These are phyloP conservation scores for Phoxinus dragarum DNA, from an alignment of 2,797 vertebrate species.

Conservation along the genomic window DNA sequence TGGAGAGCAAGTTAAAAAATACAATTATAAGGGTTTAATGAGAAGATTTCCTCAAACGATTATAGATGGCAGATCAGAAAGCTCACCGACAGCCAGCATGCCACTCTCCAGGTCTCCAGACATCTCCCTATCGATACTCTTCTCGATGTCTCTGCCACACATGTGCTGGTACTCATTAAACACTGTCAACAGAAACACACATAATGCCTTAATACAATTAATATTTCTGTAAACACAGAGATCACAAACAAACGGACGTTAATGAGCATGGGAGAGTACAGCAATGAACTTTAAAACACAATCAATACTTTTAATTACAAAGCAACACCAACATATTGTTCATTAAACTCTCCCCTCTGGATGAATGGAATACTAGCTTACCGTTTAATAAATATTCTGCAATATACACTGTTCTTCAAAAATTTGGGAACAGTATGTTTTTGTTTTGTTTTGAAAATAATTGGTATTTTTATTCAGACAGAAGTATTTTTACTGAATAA, in stretches of 20 bases:
- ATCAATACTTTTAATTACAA: background rate
- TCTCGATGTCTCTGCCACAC: conserved; percentile 93
- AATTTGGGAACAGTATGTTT: background rate
- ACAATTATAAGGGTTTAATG: conserved; percentile 45
- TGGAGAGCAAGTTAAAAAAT: conserved; percentile 54
- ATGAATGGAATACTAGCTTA: background rate
- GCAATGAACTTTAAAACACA: background rate
- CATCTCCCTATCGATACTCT: conserved; percentile 94
- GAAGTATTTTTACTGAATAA: background rate
- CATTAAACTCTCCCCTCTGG: background rate
- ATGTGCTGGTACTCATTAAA: conserved; percentile 94
- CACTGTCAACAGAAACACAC: conserved; percentile 75
- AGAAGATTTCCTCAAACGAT: background rate
- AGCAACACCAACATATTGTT: background rate
- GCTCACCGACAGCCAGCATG: conserved; percentile 96
- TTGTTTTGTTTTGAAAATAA: background rate
- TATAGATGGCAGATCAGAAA: conserved; percentile 8
- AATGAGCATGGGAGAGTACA: conserved; percentile 10
- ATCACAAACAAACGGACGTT: conserved; percentile 33
- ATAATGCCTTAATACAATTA: background rate
- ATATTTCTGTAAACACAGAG: background rate
- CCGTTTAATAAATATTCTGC: background rate
- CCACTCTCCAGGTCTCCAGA: conserved; percentile 95
- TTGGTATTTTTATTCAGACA: background rate
- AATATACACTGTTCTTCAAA: background rate